Evolutionary conservation across 1,140 invertebrate genomes (phyloP).

Genomic region (Papilio helenus): DNA sequence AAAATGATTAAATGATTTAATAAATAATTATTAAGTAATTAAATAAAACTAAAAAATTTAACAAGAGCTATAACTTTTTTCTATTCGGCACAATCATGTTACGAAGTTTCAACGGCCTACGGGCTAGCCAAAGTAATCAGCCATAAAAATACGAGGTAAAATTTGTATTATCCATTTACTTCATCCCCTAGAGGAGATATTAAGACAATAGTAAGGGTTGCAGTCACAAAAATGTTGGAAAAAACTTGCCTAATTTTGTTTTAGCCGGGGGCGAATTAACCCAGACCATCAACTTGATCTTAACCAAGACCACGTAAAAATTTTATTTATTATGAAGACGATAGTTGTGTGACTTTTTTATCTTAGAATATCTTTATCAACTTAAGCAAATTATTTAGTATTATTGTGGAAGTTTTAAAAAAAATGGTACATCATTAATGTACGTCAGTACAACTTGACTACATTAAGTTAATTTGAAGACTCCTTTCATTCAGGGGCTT

Average conservation of each 20-base stretch:
- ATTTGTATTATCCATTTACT: not conserved
- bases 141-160: slow-evolving; percentile 39
- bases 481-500: not conserved
- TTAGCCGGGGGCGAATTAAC: not conserved
- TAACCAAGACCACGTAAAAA: not conserved
- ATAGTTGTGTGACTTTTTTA: no score
- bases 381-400: no score
- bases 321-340: no score
- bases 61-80: not conserved
- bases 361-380: no score
- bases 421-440: not conserved
- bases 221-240: not conserved
- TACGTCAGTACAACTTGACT: not conserved
- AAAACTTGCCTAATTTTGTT: not conserved
- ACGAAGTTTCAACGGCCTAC: not conserved
- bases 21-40: no score
- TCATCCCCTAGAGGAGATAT: not conserved
- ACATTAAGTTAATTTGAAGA: not conserved
- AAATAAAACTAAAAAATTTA: no score
- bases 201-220: not conserved
- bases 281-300: not conserved
- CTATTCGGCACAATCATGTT: not conserved
- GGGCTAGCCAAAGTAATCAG: not conserved
- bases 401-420: not conserved
- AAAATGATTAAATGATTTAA: no score